phyloP scores from a whole-genome alignment of 2,113 vertebrate species.

The Nannobrachium achirus region DNA sequence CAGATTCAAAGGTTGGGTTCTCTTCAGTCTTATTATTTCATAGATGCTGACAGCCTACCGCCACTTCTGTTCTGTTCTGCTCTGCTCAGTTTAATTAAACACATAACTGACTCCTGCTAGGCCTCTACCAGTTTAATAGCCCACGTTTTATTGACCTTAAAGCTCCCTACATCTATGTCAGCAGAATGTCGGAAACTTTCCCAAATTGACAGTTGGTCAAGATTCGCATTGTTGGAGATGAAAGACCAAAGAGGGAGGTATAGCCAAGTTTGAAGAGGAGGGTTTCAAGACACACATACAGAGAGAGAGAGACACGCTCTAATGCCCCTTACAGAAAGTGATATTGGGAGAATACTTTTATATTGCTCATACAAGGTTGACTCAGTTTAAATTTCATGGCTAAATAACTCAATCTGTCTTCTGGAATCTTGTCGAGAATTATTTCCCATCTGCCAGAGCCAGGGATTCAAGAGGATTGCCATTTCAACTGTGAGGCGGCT shows the following conservation, averaged over 20 bases:
- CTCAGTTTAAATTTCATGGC: conserved; percentile 1
- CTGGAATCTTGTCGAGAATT: conserved; percentile 34
- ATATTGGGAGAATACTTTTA: conserved; percentile 3
- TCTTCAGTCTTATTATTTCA: conserved; percentile 40
- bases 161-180: neutral
- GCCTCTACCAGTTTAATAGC: conserved; percentile 38
- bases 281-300: neutral
- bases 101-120: conserved; percentile 19
- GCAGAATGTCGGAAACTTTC: conserved; percentile 5
- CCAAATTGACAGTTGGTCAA: neutral
- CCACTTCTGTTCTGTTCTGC: conserved; percentile 44
- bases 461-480: conserved; percentile 28
- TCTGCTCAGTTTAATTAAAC: conserved; percentile 58
- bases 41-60: conserved; percentile 13
- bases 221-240: neutral
- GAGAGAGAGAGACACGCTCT: neutral
- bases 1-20: neutral
- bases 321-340: conserved; percentile 10
- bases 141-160: conserved; percentile 17
- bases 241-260: no score
- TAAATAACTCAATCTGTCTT: conserved; percentile 18
- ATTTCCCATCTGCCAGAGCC: conserved; percentile 24
- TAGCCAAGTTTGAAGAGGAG: neutral
- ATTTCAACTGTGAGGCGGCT: conserved; percentile 46
- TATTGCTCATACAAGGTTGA: neutral